Base-by-base conservation (phyloP, 2,888 invertebrate species). In the Antheraea assamensis region DNA sequence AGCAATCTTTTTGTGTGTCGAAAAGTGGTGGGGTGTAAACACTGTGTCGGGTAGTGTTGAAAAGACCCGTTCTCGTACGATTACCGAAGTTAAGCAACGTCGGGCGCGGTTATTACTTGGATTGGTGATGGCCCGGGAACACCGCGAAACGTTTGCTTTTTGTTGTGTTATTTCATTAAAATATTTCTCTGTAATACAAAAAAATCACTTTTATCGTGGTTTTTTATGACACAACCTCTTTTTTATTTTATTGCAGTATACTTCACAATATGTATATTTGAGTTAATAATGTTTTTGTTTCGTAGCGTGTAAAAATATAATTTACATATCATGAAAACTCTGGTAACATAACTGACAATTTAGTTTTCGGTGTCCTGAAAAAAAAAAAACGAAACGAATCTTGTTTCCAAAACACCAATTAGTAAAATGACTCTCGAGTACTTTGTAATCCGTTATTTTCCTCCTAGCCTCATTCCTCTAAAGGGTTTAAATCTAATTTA, bases 51-150 rank as follows among this genome's bases (percentile, higher is more conserved):
- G n/a, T n/a, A n/a, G n/a, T n/a, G n/a, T 24, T 68, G 68, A 74
- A 71, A 35, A 88, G 89, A 86, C 86, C 86, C 85, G 85, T 87
- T 88, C 86, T 87, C 87, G 87, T 88, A 87, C 88, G 87, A 88
- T 88, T 87, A 89, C 88, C 87, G 87, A 87, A 87, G 87, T 87
- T 86, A 88, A 91, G 90, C 91, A 92, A 90, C 90, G 87, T 92
- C 89, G 91, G 92, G 91, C 91, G 91, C 84, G 88, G 88, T 92
- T 88, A 92, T 91, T 92, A 92, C 92, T 92, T 92, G 90, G 91
- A 91, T 92, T 90, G 90, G 91, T 91, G 91, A 91, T 91, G 90
- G 89, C 90, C 88, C 90, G 90, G 90, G 89, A 90, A 90, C 88
- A 90, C 90, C 87, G 82, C 88, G 88, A n/a, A n/a, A n/a, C n/a